These are phyloP conservation scores for Cotesia typhae DNA, from an alignment of 1,140 invertebrate species.

Conservation along the genomic window DNA sequence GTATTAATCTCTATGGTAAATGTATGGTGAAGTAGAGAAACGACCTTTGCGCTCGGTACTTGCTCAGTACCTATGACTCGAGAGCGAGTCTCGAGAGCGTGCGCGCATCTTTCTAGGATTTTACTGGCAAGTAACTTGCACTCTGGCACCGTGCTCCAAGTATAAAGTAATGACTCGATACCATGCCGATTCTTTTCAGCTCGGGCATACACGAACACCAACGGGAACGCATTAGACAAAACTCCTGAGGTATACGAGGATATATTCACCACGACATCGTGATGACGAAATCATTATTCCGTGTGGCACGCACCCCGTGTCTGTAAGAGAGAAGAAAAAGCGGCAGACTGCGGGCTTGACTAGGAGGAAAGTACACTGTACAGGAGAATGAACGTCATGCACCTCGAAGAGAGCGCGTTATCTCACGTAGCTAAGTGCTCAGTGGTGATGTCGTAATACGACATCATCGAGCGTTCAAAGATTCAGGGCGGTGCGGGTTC, in stretches of 20 bases:
- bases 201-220: neutral
- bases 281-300: constrained; percentile 39
- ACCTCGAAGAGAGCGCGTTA: constrained; percentile 30
- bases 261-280: constrained; percentile 37
- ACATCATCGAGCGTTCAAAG: constrained; percentile 21
- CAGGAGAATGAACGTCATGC: constrained; percentile 20
- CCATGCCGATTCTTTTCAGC: neutral
- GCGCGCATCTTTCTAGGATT: constrained; percentile 1
- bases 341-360: neutral
- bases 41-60: constrained; percentile 34
- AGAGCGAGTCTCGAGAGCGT: constrained; percentile 8
- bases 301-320: constrained; percentile 37
- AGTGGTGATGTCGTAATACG: constrained; percentile 29
- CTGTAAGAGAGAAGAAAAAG: constrained; percentile 8
- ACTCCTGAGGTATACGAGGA: constrained; percentile 15
- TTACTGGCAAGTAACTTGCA: constrained; percentile 21
- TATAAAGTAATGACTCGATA: neutral
- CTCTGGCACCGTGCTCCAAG: constrained; percentile 8
- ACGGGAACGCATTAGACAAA: constrained; percentile 28
- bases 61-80: constrained; percentile 1
- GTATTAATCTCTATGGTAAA: constrained; percentile 11
- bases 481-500: constrained; percentile 53
- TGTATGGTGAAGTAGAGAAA: constrained; percentile 32
- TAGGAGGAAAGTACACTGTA: constrained; percentile 11
- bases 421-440: constrained; percentile 30